Evolutionary conservation across 1,140 invertebrate genomes (phyloP).

Genomic region (Papilio helenus): DNA sequence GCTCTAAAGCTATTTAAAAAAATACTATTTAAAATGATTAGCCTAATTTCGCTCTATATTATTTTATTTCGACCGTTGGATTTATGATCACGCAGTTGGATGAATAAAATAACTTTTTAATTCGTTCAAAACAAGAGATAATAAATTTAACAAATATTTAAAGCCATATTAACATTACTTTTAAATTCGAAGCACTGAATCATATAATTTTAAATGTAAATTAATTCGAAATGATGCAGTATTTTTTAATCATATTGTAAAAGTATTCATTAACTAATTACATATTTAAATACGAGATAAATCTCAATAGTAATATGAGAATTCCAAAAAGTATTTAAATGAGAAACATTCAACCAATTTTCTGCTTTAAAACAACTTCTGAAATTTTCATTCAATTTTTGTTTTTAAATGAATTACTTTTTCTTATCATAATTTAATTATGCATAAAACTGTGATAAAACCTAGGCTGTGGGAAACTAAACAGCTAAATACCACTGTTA

Average conservation of each 20-base stretch:
- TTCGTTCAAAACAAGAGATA: no score
- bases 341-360: not conserved
- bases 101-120: no score
- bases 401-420: no score
- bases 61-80: slow-evolving; percentile 35
- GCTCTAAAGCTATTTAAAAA: no score
- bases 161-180: not conserved
- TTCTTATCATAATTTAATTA: no score
- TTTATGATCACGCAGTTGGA: slow-evolving; percentile 23
- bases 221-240: not conserved
- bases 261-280: slow-evolving; percentile 8
- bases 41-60: no score
- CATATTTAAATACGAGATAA: not conserved
- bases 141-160: no score
- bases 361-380: no score
- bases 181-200: not conserved
- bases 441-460: no score
- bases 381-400: not conserved
- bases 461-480: no score
- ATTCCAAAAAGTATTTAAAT: not conserved
- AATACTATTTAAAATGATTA: no score
- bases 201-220: not conserved
- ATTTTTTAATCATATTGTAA: not conserved
- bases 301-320: not conserved
- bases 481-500: no score